Evolutionary conservation across 2,113 vertebrate species (phyloP).

Genomic region (Oryzias melastigma): DNA sequence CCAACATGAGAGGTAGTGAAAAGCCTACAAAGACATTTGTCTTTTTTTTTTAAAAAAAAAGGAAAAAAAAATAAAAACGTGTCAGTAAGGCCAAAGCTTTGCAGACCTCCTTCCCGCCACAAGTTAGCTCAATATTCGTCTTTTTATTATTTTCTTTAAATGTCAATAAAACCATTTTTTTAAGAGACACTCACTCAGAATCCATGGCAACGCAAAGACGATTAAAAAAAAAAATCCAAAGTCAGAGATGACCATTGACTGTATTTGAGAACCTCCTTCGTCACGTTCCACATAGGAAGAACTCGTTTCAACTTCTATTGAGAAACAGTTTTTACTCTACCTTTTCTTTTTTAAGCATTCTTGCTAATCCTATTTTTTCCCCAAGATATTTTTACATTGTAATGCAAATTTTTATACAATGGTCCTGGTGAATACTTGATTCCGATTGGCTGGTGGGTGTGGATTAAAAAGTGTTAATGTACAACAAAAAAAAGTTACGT

Average conservation of each 20-base stretch:
- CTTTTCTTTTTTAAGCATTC: too few relatives aligned
- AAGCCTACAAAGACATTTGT: conserved; percentile 66
- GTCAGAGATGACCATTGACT: not conserved
- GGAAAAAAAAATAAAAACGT: conserved; percentile 37
- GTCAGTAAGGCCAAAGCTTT: conserved; percentile 73
- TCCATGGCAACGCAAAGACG: conserved; percentile 42
- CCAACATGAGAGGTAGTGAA: conserved; percentile 84
- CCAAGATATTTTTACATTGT: too few relatives aligned
- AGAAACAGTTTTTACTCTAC: too few relatives aligned
- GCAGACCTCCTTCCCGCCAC: conserved; percentile 46
- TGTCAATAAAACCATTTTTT: conserved; percentile 50
- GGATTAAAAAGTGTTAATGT: too few relatives aligned
- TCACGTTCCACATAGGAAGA: too few relatives aligned
- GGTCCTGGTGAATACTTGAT: too few relatives aligned
- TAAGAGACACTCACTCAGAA: conserved; percentile 41
- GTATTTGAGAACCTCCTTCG: too few relatives aligned
- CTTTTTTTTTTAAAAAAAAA: conserved; percentile 48
- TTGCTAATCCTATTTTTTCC: too few relatives aligned
- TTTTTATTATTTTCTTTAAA: not conserved
- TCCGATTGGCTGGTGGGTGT: too few relatives aligned
- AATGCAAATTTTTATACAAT: too few relatives aligned
- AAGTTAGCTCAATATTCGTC: conserved; percentile 28
- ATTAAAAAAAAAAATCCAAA: conserved; percentile 43
- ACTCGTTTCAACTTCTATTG: too few relatives aligned
- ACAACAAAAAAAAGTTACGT: too few relatives aligned